Evolutionary conservation across 2,888 invertebrate species (phyloP), one percentile per base, ranked within the genome.

Genomic region (Hipparchia sbordonii): DNA sequence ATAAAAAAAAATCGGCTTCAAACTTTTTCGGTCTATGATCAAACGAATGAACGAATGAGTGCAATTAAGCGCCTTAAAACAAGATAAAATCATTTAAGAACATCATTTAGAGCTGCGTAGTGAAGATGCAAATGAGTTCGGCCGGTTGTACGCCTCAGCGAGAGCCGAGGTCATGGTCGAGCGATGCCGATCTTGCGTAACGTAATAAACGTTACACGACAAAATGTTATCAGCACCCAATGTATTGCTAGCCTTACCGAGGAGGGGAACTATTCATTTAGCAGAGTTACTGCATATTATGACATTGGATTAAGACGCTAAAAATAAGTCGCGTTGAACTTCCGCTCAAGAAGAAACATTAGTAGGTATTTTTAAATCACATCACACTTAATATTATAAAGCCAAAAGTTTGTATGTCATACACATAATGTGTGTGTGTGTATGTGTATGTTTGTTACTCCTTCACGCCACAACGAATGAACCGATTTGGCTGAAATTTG

Each of bases 111-210:
- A 57, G 51, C 23, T 12, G 48, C 59, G 46, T 60, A 59, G 48
- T 68, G 51, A 63, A 68, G 60, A 72, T 71, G 73, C 71, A 73
- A 68, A 72, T 71, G 48, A 73, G 63, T 68, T 56, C 63, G 51
- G 73, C 66, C 72, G 75, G 75, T 62, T 66, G 61, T 71, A 73
- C 69, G 71, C 69, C 68, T 73, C 69, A 71, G 60, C 65, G 72
- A 66, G 63, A 68, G n/a, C 68, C 59, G 57, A 68, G 68, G 68
- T 59, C 68, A 68, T 68, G 68, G 68, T 68, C 68, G 68, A 52
- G 33, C 65, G 65, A 65, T 33, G 52, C 33, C 59, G 60, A 68
- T 57, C 59, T 68, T 68, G 67, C 48, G 57, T 68, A 68, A 68
- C 59, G 12, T n/a, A 33, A 13, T 39, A 66, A 46, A 67, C 45